Conservation (phyloP, 2,797 vertebrate genomes). For the Acomys russatus region DNA sequence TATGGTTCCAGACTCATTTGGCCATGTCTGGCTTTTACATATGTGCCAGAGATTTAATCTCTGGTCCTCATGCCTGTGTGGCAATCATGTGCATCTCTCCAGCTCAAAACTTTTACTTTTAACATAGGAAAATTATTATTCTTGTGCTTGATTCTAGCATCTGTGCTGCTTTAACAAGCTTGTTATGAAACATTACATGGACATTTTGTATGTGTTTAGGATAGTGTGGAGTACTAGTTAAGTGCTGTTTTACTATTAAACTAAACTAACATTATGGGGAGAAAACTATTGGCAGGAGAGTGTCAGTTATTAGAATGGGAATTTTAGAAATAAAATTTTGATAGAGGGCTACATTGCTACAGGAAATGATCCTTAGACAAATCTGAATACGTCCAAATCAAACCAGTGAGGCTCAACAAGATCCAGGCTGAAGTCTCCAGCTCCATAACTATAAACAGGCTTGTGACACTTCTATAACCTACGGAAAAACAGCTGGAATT, state of each 20-base stretch:
- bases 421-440: constrained; percentile 47
- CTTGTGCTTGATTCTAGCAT: constrained; percentile 32
- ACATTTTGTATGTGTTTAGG: constrained; percentile 16
- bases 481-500: constrained; percentile 82
- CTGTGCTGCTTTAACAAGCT: constrained; percentile 50
- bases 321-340: constrained; percentile 59
- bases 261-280: not conserved
- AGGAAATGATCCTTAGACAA: constrained; percentile 66
- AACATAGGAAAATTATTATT: not conserved
- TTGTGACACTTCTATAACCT: constrained; percentile 78
- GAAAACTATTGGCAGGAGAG: constrained; percentile 16
- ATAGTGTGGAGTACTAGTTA: not conserved
- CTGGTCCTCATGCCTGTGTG: not conserved
- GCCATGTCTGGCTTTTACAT: not conserved
- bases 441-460: constrained; percentile 80
- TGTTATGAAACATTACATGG: constrained; percentile 39
- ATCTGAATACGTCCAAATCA: constrained; percentile 65
- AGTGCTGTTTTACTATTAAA: constrained; percentile 22
- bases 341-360: constrained; percentile 29
- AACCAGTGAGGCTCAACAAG: constrained; percentile 63
- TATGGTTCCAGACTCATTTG: not conserved
- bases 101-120: not conserved
- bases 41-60: not conserved
- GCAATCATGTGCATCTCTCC: not conserved
- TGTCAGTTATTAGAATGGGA: constrained; percentile 17